Evolutionary conservation across 2,797 vertebrate species (phyloP).

Genomic region (Macropus fuliginosus): DNA sequence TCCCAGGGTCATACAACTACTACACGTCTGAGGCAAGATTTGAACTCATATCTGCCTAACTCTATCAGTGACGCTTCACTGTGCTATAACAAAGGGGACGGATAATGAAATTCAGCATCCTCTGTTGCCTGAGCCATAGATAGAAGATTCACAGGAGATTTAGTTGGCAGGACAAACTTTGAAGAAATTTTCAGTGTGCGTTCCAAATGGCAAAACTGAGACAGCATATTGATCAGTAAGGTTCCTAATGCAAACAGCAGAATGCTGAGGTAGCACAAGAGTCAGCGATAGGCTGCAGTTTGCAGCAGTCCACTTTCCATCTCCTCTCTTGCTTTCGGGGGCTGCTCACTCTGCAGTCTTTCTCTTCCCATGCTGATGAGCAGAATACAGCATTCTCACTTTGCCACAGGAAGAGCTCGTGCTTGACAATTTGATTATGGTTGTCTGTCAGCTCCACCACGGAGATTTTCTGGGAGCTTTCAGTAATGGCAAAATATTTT

Average conservation of each 20-base stretch:
- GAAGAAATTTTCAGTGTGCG: slow-evolving; percentile 65
- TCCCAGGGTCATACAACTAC: not conserved
- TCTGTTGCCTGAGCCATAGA: slow-evolving; percentile 75
- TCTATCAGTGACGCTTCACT: not conserved
- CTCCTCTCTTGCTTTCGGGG: slow-evolving; percentile 77
- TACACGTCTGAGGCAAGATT: not conserved
- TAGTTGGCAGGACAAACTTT: slow-evolving; percentile 73
- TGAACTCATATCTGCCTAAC: not conserved
- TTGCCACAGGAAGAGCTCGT: slow-evolving; percentile 81
- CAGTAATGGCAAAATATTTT: slow-evolving; percentile 85
- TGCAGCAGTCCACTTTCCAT: slow-evolving; percentile 74
- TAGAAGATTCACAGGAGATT: slow-evolving; percentile 77
- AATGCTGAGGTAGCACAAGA: slow-evolving; percentile 81
- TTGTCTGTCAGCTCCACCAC: slow-evolving; percentile 83
- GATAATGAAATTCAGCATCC: slow-evolving; percentile 44
- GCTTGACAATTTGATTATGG: slow-evolving; percentile 87
- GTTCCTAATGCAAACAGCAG: slow-evolving; percentile 79
- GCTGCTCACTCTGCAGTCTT: slow-evolving; percentile 79
- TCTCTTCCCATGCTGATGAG: slow-evolving; percentile 84
- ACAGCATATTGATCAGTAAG: slow-evolving; percentile 81
- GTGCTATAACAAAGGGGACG: slow-evolving; percentile 8
- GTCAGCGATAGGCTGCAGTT: slow-evolving; percentile 70
- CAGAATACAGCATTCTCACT: slow-evolving; percentile 86
- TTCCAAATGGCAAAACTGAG: slow-evolving; percentile 78
- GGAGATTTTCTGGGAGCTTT: slow-evolving; percentile 83